Conservation (phyloP, 1,140 invertebrate species). For the Drosophila kohkoa region DNA sequence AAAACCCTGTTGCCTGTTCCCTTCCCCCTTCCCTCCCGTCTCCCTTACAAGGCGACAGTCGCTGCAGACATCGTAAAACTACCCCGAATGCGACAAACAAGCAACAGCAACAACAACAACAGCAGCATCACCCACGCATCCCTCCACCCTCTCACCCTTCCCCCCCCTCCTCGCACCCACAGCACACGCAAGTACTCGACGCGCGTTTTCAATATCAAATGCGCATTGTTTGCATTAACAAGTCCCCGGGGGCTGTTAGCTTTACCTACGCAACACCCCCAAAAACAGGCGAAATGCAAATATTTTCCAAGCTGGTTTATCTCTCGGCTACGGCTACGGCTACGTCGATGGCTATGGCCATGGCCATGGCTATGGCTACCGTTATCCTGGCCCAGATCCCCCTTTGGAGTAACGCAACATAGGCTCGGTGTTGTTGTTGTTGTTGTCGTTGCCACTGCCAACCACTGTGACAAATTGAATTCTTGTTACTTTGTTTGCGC, state of each 20-base stretch:
- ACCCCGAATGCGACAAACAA: constrained; percentile 51
- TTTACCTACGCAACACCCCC: constrained; percentile 60
- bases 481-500: constrained; percentile 81
- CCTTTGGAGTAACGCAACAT: constrained; percentile 16
- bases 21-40: too few relatives aligned
- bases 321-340: constrained; percentile 21
- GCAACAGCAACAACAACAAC: constrained; percentile 16
- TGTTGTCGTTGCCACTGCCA: constrained; percentile 35
- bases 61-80: constrained; percentile 48
- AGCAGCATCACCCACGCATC: constrained; percentile 16
- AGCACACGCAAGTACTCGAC: neutral
- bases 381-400: constrained; percentile 3
- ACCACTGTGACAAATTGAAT: constrained; percentile 83
- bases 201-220: constrained; percentile 77
- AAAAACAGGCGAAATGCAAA: constrained; percentile 69
- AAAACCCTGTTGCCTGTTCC: neutral
- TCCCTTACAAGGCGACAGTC: neutral
- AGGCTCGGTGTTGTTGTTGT: neutral
- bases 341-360: neutral
- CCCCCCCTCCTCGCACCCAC: neutral
- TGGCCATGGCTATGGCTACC: neutral
- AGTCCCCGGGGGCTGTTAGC: constrained; percentile 70
- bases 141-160: neutral
- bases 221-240: constrained; percentile 83
- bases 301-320: constrained; percentile 61